Conservation (phyloP, 2,888 invertebrate genomes). For the Melanostoma scalare region DNA sequence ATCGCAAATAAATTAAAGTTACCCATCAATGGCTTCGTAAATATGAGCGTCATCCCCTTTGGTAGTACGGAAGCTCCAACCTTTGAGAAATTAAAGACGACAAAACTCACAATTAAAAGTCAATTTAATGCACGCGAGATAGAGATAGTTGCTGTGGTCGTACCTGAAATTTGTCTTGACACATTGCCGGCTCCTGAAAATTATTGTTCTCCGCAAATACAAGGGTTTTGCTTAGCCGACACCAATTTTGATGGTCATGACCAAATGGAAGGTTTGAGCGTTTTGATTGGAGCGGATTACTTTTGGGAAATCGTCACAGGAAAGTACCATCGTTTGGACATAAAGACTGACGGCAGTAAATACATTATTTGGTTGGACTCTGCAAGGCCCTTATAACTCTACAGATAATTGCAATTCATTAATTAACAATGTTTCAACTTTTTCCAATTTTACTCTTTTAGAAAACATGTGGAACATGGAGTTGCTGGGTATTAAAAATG, state of each 20-base stretch:
- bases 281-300: constrained; percentile 16
- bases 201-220: no score
- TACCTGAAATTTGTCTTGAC: constrained; percentile 7
- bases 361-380: not conserved
- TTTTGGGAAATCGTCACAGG: constrained; percentile 16
- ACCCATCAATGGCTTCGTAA: not conserved
- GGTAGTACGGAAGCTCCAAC: not conserved
- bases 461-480: not conserved
- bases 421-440: no score
- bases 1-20: constrained; percentile 11
- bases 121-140: constrained; percentile 5
- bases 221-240: constrained; percentile 3
- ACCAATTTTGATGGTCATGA: constrained; percentile 2
- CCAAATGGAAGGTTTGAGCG: constrained; percentile 6
- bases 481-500: no score
- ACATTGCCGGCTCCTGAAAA: no score
- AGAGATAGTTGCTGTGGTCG: not conserved
- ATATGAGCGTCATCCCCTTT: not conserved
- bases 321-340: not conserved
- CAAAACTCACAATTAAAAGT: not conserved
- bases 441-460: not conserved
- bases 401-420: not conserved
- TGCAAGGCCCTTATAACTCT: constrained; percentile 2
- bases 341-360: constrained; percentile 7
- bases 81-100: not conserved